Evolutionary conservation across 1,140 invertebrate genomes (phyloP).

Genomic region (Aphis craccivora): DNA sequence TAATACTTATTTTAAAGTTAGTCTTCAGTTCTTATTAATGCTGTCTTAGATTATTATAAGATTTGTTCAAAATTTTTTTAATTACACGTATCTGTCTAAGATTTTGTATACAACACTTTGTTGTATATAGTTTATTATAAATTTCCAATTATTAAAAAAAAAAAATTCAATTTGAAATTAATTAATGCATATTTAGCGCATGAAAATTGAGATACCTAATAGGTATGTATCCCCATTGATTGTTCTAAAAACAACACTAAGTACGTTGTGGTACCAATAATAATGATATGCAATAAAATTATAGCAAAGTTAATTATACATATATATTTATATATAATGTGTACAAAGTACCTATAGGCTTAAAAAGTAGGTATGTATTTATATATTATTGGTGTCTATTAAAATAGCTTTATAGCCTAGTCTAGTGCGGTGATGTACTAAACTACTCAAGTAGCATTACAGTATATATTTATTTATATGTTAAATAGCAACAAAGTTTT

Average conservation of each 20-base stretch:
- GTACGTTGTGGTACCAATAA: not conserved
- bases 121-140: not conserved
- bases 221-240: too few species aligned
- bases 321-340: not conserved
- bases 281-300: not conserved
- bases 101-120: not conserved
- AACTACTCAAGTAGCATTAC: not conserved
- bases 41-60: too few species aligned
- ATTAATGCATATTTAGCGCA: not conserved
- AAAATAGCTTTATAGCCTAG: not conserved
- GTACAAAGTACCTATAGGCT: not conserved
- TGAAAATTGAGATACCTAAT: too few species aligned
- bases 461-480: not conserved
- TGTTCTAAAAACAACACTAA: not conserved
- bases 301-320: not conserved
- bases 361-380: not conserved
- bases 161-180: not conserved
- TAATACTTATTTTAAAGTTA: too few species aligned
- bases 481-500: not conserved
- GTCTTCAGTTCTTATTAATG: too few species aligned
- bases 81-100: too few species aligned
- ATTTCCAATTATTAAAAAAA: too few species aligned
- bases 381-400: not conserved
- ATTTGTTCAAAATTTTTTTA: too few species aligned
- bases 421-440: not conserved